Evolutionary conservation across 2,113 vertebrate genomes (phyloP).

Genomic region (Ictidomys tridecemlineatus): DNA sequence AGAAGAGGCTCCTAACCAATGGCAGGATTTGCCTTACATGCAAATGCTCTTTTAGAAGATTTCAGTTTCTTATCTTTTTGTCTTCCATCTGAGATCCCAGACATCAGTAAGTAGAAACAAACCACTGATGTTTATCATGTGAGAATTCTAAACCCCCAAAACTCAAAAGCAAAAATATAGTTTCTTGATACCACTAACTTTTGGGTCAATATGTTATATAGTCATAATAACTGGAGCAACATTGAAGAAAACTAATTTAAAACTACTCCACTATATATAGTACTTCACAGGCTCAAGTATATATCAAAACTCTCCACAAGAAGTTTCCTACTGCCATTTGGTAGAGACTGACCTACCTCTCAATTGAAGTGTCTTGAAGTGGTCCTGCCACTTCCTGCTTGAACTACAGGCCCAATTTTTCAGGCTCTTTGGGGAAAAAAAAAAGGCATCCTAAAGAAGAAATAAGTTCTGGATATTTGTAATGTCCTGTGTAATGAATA

Average conservation of each 20-base stretch:
- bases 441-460: not conserved
- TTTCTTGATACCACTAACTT: not conserved
- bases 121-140: not conserved
- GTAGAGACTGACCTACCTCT: not conserved
- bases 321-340: not conserved
- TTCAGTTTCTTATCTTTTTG: not conserved
- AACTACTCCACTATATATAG: not conserved
- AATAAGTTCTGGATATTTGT: not conserved
- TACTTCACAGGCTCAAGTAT: not conserved
- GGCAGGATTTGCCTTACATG: not conserved
- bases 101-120: not conserved
- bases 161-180: not conserved
- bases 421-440: not conserved
- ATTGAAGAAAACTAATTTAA: constrained; percentile 20
- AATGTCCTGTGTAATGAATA: not conserved
- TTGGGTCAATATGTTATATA: not conserved
- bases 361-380: not conserved
- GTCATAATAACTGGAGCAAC: not conserved
- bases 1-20: not conserved
- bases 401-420: not conserved
- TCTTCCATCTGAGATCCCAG: not conserved
- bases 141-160: not conserved
- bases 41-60: not conserved
- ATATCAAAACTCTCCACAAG: not conserved
- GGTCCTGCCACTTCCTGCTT: not conserved